Conservation (phyloP, 1,140 invertebrate species). For the Chionoecetes opilio region DNA sequence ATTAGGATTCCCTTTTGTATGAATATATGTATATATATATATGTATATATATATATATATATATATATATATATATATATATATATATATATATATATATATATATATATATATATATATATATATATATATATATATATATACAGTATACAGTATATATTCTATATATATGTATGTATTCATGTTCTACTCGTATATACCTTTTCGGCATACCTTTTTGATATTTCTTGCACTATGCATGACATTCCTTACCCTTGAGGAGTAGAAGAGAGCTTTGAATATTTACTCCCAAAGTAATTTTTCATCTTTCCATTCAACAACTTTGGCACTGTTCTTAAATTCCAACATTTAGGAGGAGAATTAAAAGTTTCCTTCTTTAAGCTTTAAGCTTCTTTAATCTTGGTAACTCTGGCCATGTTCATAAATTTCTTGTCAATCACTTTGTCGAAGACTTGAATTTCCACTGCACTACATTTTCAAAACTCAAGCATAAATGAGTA, state of each 20-base stretch:
- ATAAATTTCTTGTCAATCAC: not conserved
- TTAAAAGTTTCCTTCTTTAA: slow-evolving; percentile 1
- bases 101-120: too few species aligned
- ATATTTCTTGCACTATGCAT: slow-evolving; percentile 21
- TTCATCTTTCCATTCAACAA: slow-evolving; percentile 29
- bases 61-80: too few species aligned
- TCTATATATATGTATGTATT: too few species aligned
- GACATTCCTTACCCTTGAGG: slow-evolving; percentile 27
- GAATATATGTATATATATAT: too few species aligned
- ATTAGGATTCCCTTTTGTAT: not conserved
- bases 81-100: too few species aligned
- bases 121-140: too few species aligned
- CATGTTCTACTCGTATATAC: too few species aligned
- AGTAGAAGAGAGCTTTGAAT: slow-evolving; percentile 42
- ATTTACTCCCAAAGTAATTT: not conserved
- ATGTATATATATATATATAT: too few species aligned
- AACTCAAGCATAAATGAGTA: not conserved
- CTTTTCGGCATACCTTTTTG: not conserved
- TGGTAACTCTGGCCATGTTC: not conserved
- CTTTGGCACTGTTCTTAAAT: not conserved
- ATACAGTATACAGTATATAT: too few species aligned
- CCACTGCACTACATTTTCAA: not conserved
- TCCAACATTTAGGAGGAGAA: not conserved
- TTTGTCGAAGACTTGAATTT: not conserved
- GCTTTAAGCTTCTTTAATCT: not conserved